Evolutionary conservation across 1,140 invertebrate species (phyloP).

Genomic region (Halictus rubicundus): DNA sequence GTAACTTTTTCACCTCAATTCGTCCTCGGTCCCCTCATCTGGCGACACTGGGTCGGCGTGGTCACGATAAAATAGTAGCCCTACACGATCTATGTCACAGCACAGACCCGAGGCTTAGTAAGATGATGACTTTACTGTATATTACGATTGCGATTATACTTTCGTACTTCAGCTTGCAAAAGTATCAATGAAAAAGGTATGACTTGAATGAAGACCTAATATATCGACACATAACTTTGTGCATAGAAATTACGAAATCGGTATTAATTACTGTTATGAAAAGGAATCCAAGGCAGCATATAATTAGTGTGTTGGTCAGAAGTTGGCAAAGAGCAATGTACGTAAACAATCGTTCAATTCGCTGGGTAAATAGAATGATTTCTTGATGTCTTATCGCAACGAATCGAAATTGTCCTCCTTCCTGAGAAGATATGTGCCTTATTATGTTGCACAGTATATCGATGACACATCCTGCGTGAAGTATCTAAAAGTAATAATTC

Average conservation of each 20-base stretch:
- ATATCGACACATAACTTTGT: background rate
- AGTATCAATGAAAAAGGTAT: too few species aligned
- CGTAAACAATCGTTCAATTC: conserved; percentile 45
- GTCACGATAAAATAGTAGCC: too few species aligned
- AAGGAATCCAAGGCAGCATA: conserved; percentile 51
- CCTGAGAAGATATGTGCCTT: background rate
- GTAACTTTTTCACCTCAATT: too few species aligned
- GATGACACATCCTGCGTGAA: conserved; percentile 29
- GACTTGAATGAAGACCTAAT: too few species aligned
- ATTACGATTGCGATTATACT: too few species aligned
- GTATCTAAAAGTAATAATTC: too few species aligned
- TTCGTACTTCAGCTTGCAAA: too few species aligned
- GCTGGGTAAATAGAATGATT: conserved; percentile 38
- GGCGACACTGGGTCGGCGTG: too few species aligned
- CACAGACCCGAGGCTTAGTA: too few species aligned
- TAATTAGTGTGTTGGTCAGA: conserved; percentile 36
- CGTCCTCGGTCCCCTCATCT: too few species aligned
- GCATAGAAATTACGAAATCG: background rate
- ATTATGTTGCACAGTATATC: conserved; percentile 47
- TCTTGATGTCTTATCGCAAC: conserved; percentile 44
- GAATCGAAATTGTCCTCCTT: background rate
- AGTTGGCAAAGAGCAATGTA: conserved; percentile 48
- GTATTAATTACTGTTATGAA: conserved; percentile 45
- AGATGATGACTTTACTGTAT: too few species aligned
- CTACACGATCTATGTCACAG: too few species aligned